Evolutionary conservation across 2,113 vertebrate species (phyloP), one percentile per base, ranked within the genome.

Genomic region (Phyllopteryx taeniolatus): DNA sequence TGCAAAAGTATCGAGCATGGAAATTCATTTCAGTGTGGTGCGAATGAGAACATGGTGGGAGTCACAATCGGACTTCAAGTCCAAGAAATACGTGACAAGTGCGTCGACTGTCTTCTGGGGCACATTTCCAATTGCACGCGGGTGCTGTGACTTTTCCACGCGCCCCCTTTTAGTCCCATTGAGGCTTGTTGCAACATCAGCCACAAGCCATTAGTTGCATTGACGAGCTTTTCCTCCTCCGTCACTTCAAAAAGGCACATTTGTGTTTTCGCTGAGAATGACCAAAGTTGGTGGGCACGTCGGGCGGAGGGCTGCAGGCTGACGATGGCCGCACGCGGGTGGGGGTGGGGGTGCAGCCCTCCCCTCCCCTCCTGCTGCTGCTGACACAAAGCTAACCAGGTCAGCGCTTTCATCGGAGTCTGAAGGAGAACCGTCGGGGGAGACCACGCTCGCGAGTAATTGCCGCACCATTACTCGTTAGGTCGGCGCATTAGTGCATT

Each of bases 381-480:
- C 75, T 80, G 70, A 70, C 80, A 80, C 70, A 80, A 78, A 83
- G 62, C 79, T 87, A 90, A 86, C 83, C 85, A 86, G 80, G 79
- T 88, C 87, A 89, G 75, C 70, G 72, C 77, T 88, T 87, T 87
- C 78, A 88, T 86, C 86, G 79, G 70, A 71, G 62, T 79, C 65
- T 84, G 76, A 42, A 64, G 72, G 56, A 80, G 76, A 78, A 71
- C 77, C 85, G 80, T 78, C 13, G 56, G 87, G 87, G 83, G 84
- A 87, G 71, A 79, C 79, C 85, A 75, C 82, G 82, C 79, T 76
- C 78, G 5, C 19, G n/a, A 42, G 43, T 62, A 62, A 62, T 39
- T 62, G 33, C 60, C 8, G 33, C 5, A 14, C n/a, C 46, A 65
- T 65, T 65, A 65, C 27, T 22, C 14, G 63, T 22, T 8, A 46